Evolutionary conservation across 2,888 invertebrate genomes (phyloP), one percentile per base, ranked within the genome.

Genomic region (Heliconius hortense): DNA sequence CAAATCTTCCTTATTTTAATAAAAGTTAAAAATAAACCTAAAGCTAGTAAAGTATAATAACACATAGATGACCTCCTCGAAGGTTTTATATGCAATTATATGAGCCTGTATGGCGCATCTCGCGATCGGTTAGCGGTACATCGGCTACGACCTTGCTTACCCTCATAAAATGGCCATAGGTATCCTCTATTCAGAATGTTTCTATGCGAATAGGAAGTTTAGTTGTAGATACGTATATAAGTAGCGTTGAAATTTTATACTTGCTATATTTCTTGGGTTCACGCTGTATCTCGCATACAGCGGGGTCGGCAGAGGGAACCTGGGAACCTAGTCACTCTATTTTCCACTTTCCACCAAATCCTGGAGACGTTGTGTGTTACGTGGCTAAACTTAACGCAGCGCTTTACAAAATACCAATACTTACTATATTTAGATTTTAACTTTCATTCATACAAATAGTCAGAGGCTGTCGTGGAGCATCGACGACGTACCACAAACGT

Each of bases 131-230:
- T 84, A 84, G 82, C 84, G 83, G 84, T 82, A 82, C 79, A 53
- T 62, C 71, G 79, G 78, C 84, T 83, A 83, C 80, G 85, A 83
- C 84, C 85, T 85, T 84, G 83, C 82, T 77, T 80, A 82, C 82
- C 81, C 82, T 80, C 81, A 78, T 82, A 82, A 83, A 82, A 80
- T 79, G 82, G 76, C 77, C 78, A 78, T 78, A 77, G 80, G 78
- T 80, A 81, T 79, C 78, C 76, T 77, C 76, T 60, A 68, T 69
- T 69, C 68, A 69, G 53, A 69, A 69, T 53, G 53, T 53, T 69
- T 53, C 68, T 53, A 69, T 69, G 24, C 69, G 56, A 69, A 35
- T n/a, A 24, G 69, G 69, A 69, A 69, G 56, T 48, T 43, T 56
- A 48, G 48, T 21, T 21, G 48, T 43, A 56, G 76, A 72, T 35